Evolutionary conservation across 2,113 vertebrate genomes (phyloP), one percentile per base, ranked within the genome.

Genomic region (Panurus biarmicus): DNA sequence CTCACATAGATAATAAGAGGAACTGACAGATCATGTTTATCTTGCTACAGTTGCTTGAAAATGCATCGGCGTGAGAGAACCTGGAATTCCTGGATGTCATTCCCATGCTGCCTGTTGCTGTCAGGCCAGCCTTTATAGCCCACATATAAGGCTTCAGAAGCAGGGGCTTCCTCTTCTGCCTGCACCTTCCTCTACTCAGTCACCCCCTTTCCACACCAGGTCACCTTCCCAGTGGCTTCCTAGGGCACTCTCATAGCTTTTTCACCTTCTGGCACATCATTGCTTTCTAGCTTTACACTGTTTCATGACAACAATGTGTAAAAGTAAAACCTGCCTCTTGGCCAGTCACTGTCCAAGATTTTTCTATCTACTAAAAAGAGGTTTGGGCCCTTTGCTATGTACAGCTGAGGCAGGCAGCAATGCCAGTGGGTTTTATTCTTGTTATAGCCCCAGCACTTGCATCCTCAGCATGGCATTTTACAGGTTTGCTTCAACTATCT

Each of bases 141-240:
- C 10, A 33, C 15, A 4, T 3, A 29, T 6, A 1, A 1, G 44
- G 5, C 22, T 29, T 81, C 35, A 86, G 38, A 54, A 53, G 2
- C 0, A 51, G 26, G 11, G 21, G 2, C 9, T 87, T 91, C 66
- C 38, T 74, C 67, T 35, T 50, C 50, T 82, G 12, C 24, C 50
- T 62, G 42, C 25, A 35, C 22, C 31, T 74, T 42, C 33, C 33
- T 40, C 6, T 5, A 42, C 10, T 15, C 11, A 22, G 15, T 6
- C 20, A 61, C 33, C 7, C 31, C 17, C 48, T 50, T 64, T 48
- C 29, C 17, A 57, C 47, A 44, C 16, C 20, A 5, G 1, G 1
- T 14, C 31, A 35, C 15, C 14, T 13, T 60, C 48, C 50, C 7
- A 2, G 9, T 4, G 28, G 15, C 17, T 3, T 1, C 2, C 3